phyloP scores from a whole-genome alignment of 2,888 invertebrate species.

The Bembecia ichneumoniformis region DNA sequence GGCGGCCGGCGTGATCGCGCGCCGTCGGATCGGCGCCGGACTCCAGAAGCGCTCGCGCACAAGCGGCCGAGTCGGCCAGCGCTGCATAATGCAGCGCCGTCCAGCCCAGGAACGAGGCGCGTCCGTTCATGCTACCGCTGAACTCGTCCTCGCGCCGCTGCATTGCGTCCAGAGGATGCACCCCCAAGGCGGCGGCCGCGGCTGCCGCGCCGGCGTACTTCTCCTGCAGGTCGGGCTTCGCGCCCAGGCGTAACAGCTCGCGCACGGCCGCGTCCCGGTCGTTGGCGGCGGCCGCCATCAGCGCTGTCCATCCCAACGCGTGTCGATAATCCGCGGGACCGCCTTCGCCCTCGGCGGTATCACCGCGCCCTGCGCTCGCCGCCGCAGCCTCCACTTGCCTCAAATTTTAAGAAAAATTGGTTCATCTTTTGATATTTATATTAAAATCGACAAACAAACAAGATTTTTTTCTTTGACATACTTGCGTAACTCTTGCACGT shows the following conservation, averaged over 20 bases:
- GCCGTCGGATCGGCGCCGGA: conserved; percentile 81
- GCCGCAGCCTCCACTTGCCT: conserved; percentile 39
- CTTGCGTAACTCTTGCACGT: conserved; percentile 49
- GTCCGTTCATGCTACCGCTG: conserved; percentile 77
- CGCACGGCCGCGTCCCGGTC: conserved; percentile 74
- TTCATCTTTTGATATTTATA: no score
- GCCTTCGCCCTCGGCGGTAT: conserved; percentile 40
- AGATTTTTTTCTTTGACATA: conserved; percentile 16
- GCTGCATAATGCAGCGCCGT: conserved; percentile 93
- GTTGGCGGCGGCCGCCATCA: conserved; percentile 88
- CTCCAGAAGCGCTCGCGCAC: conserved; percentile 77
- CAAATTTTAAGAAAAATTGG: no score
- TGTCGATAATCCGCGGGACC: conserved; percentile 80
- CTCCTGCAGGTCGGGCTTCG: conserved; percentile 82
- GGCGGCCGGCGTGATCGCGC: conserved; percentile 84
- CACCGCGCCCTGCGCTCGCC: conserved; percentile 10
- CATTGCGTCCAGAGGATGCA: conserved; percentile 81
- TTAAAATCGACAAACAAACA: no score
- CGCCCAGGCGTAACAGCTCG: conserved; percentile 80
- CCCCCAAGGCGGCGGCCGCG: conserved; percentile 75
- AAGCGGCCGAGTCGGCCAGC: conserved; percentile 77
- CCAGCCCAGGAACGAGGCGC: conserved; percentile 86
- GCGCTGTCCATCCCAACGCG: conserved; percentile 87
- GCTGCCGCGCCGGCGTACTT: conserved; percentile 80
- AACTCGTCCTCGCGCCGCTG: conserved; percentile 87